Evolutionary conservation across 2,797 vertebrate genomes (phyloP).

Genomic region (Sciaenops ocellatus): DNA sequence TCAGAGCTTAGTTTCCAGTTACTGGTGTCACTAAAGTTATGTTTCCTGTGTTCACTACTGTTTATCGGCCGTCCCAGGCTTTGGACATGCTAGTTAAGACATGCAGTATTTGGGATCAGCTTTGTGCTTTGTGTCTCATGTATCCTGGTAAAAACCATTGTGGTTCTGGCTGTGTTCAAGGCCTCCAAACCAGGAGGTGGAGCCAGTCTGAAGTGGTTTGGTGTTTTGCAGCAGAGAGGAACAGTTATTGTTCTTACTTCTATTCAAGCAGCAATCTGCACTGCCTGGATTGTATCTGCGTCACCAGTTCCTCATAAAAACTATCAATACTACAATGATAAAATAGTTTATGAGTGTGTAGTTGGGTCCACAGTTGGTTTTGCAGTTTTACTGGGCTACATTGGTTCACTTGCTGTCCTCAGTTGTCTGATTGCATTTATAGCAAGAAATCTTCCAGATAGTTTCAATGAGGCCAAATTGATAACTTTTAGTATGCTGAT

Average conservation of each 20-base stretch:
- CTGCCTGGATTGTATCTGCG: background rate
- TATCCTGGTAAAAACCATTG: conserved; percentile 14
- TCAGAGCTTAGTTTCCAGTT: conserved; percentile 12
- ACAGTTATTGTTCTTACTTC: background rate
- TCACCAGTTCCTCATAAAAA: conserved; percentile 76
- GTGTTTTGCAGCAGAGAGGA: background rate
- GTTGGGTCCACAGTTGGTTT: conserved; percentile 76
- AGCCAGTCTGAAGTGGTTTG: conserved; percentile 12
- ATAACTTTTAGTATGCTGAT: conserved; percentile 84
- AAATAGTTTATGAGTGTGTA: conserved; percentile 78
- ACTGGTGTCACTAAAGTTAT: background rate
- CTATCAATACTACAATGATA: conserved; percentile 69
- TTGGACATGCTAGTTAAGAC: conserved; percentile 18
- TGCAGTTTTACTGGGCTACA: conserved; percentile 74
- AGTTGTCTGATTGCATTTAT: conserved; percentile 78
- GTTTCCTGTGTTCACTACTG: conserved; percentile 18
- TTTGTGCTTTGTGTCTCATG: conserved; percentile 26
- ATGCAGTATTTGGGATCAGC: conserved; percentile 22
- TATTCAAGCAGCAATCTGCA: conserved; percentile 12
- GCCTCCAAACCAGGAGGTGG: conserved; percentile 5
- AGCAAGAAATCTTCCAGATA: conserved; percentile 79
- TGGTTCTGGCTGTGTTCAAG: conserved; percentile 9
- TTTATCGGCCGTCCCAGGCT: background rate
- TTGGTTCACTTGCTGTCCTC: conserved; percentile 72
- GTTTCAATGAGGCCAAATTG: conserved; percentile 80